Base-by-base conservation (phyloP, 1,140 invertebrate species). In the Helicoverpa armigera region DNA sequence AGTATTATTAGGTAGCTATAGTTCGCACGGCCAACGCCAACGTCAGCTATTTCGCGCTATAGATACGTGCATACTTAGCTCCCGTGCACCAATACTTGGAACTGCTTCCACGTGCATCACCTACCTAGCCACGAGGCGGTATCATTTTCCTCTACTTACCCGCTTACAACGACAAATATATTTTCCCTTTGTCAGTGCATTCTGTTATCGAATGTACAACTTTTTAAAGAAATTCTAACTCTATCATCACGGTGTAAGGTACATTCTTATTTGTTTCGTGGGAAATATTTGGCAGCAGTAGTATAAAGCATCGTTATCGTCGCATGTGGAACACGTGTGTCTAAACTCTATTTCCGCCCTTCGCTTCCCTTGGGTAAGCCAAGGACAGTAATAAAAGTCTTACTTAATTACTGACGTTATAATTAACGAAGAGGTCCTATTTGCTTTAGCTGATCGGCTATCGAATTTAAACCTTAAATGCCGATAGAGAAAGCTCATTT, bases 381-480 rank as follows among this genome's bases (percentile, higher is more conserved):
- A 91, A 92, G 90, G 90, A 91, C 88, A 86, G 82, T 72, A 85
- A 90, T 91, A 90, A 91, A 91, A 88, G 86, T 88, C 85, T 89
- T 87, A 87, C 88, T 88, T 92, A 89, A 92, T 92, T 90, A 89
- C 88, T 65, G 73, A 77, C 75, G 54, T 83, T 83, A 83, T 87
- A 89, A 89, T 92, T 91, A 90, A 87, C 82, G 70, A 86, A 87
- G 67, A 84, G 79, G 82, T 78, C 58, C 76, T 60, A 74, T 83
- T 82, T 60, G 35, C 56, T 82, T 50, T 70, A 79, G 29, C 29
- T 77, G 76, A 63, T 48, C 43, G 67, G n/a, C 61, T 18, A 51
- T 78, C 61, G 53, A 83, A 72, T 82, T 84, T 79, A 10, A 72
- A 83, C 79, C 79, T 83, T 86, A 84, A 73, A 53, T 60, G 61